Evolutionary conservation across 1,140 invertebrate species (phyloP).

Genomic region (Nixonia krombeini): DNA sequence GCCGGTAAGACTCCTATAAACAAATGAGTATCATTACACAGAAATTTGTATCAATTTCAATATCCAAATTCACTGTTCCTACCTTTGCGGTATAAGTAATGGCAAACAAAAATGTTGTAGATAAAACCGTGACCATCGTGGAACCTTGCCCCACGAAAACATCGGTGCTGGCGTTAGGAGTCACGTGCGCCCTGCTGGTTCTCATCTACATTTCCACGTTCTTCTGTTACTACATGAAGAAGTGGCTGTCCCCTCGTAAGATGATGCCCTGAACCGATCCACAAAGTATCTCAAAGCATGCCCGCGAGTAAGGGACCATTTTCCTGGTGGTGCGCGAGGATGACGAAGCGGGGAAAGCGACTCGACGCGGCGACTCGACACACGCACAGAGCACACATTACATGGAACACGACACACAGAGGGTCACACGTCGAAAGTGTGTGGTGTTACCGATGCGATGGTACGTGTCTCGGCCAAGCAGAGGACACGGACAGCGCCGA

Average conservation of each 20-base stretch:
- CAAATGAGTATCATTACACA: too few relatives aligned
- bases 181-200: constrained; percentile 89
- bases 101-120: constrained; percentile 75
- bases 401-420: constrained; percentile 21
- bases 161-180: constrained; percentile 88
- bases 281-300: constrained; percentile 11
- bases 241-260: constrained; percentile 88
- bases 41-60: too few relatives aligned
- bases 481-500: constrained; percentile 14
- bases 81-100: too few relatives aligned
- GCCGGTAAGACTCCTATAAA: too few relatives aligned
- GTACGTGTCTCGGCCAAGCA: too few relatives aligned
- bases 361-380: constrained; percentile 26
- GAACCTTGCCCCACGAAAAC: constrained; percentile 92
- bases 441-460: constrained; percentile 1
- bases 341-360: constrained; percentile 19
- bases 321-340: constrained; percentile 15
- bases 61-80: too few relatives aligned
- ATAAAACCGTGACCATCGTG: constrained; percentile 88
- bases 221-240: constrained; percentile 92
- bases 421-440: constrained; percentile 21
- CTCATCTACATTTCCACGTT: constrained; percentile 91
- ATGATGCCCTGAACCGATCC: constrained; percentile 77
- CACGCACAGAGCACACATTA: constrained; percentile 40
- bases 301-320: constrained; percentile 16